These are phyloP conservation scores for Cryptus viduatorius DNA, from an alignment of 2,888 invertebrate genomes.

Conservation along the genomic window DNA sequence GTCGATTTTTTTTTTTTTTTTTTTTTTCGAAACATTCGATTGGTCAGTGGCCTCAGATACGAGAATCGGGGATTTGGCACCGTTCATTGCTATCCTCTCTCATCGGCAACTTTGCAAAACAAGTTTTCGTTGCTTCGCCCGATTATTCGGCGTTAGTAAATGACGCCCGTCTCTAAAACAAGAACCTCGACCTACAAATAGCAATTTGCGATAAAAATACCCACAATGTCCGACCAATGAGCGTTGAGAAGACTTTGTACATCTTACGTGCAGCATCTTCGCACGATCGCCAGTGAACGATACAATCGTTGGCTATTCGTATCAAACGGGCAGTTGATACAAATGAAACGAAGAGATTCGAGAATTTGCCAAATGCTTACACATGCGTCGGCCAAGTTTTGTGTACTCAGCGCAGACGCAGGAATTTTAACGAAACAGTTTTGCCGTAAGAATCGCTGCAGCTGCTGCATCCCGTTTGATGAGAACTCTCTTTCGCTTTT, in stretches of 20 bases:
- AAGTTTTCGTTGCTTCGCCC: constrained; percentile 14
- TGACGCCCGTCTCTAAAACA: constrained; percentile 64
- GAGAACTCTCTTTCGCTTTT: neutral
- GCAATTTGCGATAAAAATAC: constrained; percentile 61
- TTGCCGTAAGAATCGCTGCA: neutral
- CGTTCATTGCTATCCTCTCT: neutral
- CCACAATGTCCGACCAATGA: constrained; percentile 5
- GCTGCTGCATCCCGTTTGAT: neutral
- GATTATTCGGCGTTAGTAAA: constrained; percentile 15
- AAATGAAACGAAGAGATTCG: neutral
- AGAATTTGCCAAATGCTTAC: constrained; percentile 18
- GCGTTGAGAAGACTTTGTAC: constrained; percentile 1
- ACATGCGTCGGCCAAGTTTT: neutral
- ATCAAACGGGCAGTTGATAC: constrained; percentile 6
- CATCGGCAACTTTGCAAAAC: constrained; percentile 9
- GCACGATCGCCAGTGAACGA: too few relatives aligned
- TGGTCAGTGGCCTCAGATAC: constrained; percentile 9
- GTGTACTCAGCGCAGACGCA: neutral
- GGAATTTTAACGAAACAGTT: constrained; percentile 1
- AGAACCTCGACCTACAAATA: constrained; percentile 73
- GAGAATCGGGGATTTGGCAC: neutral
- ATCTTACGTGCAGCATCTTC: neutral
- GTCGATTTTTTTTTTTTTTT: neutral
- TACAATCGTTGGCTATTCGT: neutral
- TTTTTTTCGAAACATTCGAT: neutral